Evolutionary conservation across 2,797 vertebrate species (phyloP).

Genomic region (Myotis findleyi): DNA sequence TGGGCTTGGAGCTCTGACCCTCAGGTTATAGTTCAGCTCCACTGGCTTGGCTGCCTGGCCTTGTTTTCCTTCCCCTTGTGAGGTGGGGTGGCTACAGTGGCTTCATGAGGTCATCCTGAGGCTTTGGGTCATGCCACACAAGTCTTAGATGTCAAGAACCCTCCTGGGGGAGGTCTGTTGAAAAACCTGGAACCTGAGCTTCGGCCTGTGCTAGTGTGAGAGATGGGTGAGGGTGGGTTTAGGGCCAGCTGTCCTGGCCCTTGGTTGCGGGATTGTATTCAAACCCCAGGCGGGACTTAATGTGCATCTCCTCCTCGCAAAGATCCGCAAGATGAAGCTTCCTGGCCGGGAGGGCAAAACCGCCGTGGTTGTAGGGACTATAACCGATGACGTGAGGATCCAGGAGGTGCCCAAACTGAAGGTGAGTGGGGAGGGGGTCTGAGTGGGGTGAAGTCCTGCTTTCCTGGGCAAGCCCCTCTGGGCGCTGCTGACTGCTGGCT

Average conservation of each 20-base stretch:
- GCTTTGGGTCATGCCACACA: rapidly evolving
- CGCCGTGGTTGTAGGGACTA: conserved; percentile 94
- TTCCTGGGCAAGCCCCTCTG: background rate
- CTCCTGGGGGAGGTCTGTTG: background rate
- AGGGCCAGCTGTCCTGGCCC: background rate
- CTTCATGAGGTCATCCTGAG: no score
- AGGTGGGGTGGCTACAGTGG: background rate
- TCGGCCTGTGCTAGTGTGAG: background rate
- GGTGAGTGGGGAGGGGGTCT: conserved; percentile 84
- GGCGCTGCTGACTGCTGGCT: background rate
- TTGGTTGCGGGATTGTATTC: background rate
- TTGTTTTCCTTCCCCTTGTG: background rate
- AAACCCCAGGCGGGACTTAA: rapidly evolving
- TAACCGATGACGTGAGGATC: conserved; percentile 95
- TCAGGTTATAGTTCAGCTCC: background rate
- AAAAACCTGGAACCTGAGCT: rapidly evolving
- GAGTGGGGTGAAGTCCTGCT: background rate
- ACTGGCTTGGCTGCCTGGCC: background rate
- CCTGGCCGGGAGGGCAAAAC: conserved; percentile 92
- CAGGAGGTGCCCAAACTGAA: conserved; percentile 95
- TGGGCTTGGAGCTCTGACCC: no score
- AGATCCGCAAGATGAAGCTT: conserved; percentile 96
- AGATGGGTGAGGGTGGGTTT: background rate
- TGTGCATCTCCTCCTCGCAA: background rate
- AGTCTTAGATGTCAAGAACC: rapidly evolving